Evolutionary conservation across 2,113 vertebrate species (phyloP).

Genomic region (Oreocharis arfaki): DNA sequence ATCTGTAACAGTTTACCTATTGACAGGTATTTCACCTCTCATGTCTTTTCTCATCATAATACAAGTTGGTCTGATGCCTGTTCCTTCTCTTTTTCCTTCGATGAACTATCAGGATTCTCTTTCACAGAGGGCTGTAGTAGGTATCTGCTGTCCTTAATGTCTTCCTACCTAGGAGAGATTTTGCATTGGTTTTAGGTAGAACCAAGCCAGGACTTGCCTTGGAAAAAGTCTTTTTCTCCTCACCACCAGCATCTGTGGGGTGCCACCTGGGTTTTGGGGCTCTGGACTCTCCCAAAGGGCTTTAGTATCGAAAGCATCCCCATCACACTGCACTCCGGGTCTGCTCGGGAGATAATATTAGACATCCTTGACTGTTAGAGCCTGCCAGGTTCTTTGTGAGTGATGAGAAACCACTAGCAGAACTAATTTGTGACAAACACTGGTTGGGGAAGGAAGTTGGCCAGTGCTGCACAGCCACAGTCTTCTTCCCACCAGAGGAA

Average conservation of each 20-base stretch:
- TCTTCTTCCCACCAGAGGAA: neutral
- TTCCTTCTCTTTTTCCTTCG: neutral
- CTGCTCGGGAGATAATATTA: fast-evolving
- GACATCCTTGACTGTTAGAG: neutral
- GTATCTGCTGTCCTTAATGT: neutral
- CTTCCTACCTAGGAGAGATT: neutral
- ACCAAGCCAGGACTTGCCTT: neutral
- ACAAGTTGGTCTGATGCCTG: neutral
- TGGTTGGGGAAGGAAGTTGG: neutral
- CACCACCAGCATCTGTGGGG: neutral
- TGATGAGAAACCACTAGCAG: neutral
- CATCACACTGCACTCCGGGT: neutral
- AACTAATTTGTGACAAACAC: neutral
- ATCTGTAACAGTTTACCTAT: neutral
- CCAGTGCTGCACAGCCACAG: neutral
- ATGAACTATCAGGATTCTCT: neutral
- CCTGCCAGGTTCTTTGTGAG: neutral
- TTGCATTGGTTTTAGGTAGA: neutral
- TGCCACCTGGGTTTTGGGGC: neutral
- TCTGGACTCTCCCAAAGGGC: neutral
- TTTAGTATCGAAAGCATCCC: neutral
- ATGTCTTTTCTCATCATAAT: neutral
- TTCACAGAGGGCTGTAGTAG: neutral
- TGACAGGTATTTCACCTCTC: neutral
- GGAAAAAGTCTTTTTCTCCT: neutral